These are phyloP conservation scores for Anser cygnoides DNA, from an alignment of 2,113 vertebrate species.

Conservation along the genomic window DNA sequence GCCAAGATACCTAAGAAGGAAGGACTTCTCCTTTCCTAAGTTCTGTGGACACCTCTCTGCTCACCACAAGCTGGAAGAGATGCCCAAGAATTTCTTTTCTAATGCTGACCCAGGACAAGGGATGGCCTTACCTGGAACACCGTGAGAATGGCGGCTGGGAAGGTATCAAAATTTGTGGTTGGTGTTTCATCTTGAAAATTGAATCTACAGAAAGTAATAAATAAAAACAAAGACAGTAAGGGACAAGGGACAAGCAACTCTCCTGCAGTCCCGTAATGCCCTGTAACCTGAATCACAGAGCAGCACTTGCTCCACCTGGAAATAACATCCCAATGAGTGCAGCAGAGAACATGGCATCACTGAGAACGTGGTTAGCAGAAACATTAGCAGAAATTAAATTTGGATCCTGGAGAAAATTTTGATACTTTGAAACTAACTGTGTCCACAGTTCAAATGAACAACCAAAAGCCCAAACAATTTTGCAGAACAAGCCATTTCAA, in stretches of 20 bases:
- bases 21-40: background rate
- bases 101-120: background rate
- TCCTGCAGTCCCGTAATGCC: background rate
- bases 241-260: background rate
- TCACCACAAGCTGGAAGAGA: background rate
- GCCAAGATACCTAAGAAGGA: background rate
- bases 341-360: rapidly evolving
- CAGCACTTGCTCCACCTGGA: background rate
- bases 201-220: constrained; percentile 80
- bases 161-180: constrained; percentile 96
- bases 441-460: background rate
- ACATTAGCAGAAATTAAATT: background rate
- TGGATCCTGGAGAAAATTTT: background rate
- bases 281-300: background rate
- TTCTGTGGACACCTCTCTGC: background rate
- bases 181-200: constrained; percentile 95
- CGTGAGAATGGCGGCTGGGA: constrained; percentile 95
- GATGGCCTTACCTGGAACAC: constrained; percentile 92
- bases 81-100: background rate
- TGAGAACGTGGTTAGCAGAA: background rate
- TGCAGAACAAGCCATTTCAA: background rate
- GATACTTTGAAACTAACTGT: background rate
- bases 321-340: background rate
- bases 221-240: background rate
- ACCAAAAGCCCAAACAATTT: background rate